Evolutionary conservation across 2,888 invertebrate genomes (phyloP), one percentile per base, ranked within the genome.

Genomic region (Globia sparganii): DNA sequence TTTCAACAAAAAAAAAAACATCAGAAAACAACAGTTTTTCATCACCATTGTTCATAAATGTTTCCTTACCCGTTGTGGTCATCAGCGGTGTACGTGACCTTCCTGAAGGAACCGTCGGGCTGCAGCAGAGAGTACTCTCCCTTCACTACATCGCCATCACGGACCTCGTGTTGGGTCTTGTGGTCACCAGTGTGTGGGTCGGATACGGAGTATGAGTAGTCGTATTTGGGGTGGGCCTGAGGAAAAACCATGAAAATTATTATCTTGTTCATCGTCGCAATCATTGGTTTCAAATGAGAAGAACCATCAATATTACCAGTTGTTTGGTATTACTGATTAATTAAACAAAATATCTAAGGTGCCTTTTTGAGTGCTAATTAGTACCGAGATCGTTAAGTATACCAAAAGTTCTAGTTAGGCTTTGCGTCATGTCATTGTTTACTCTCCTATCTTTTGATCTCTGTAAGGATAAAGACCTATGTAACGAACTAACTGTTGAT

Each of bases 101-200:
- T 96, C 89, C 96, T 94, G 95, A 96, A 96, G 84, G 96, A 96
- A 84, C 96, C 96, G 81, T 96, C 96, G 15, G 96, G 96, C 88
- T 96, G 96, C 79, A 96, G 94, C 80, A 96, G 93, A 34, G 96
- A 96, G 93, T 96, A 96, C 78, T 96, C 96, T 87, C 96, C 96
- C 92, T 95, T 96, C 78, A 96, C 96, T 75, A 95, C 94, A 78
- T 96, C 96, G 28, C 96, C 96, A 65, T 96, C 96, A 75, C 96
- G 95, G 70, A 91, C 92, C 87, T 96, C 96, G 79, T 96, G 96
- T 90, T 96, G 96, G 84, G 95, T 95, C 92, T 96, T 96, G 93
- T 96, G 96, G 93, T 96, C 96, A 77, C 96, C 96, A 80, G 96
- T 96, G 92, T 96, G 96, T 46, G 96, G 96, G 93, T 96, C 96